These are phyloP conservation scores for Notodonta dromedarius DNA, from an alignment of 2,888 invertebrate species.

Conservation along the genomic window DNA sequence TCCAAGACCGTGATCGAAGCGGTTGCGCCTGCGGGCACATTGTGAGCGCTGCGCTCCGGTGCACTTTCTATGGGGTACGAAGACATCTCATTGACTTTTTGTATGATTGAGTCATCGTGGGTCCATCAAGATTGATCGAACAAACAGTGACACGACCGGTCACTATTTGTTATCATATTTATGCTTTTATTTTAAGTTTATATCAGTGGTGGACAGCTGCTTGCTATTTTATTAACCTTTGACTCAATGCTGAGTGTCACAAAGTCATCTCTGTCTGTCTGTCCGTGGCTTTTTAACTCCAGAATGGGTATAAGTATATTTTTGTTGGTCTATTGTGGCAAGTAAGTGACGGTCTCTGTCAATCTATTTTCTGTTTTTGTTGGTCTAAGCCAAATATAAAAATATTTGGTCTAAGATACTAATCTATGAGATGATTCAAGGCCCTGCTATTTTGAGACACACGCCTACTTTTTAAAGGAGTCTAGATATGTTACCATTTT, in stretches of 20 bases:
- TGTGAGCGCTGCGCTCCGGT: conserved; percentile 58
- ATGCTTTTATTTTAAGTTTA: too few relatives aligned
- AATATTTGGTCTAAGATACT: too few relatives aligned
- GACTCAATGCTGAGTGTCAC: not conserved
- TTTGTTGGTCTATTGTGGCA: too few relatives aligned
- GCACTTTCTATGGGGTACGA: conserved; percentile 47
- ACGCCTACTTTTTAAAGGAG: too few relatives aligned
- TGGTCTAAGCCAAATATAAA: too few relatives aligned
- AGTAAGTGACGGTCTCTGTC: too few relatives aligned
- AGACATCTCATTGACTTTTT: conserved; percentile 59
- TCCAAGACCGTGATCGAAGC: conserved; percentile 48
- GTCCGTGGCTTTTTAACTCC: too few relatives aligned
- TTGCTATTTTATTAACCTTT: not conserved
- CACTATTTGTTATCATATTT: not conserved
- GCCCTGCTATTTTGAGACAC: too few relatives aligned
- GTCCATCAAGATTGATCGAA: conserved; percentile 32
- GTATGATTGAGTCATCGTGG: conserved; percentile 49
- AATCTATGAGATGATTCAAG: too few relatives aligned
- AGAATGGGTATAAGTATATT: too few relatives aligned
- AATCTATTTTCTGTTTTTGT: not conserved
- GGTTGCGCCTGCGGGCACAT: conserved; percentile 71
- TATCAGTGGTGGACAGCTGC: not conserved
- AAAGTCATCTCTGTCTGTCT: too few relatives aligned
- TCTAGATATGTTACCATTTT: too few relatives aligned
- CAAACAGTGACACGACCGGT: not conserved